These are phyloP conservation scores for Taxidea taxus DNA, from an alignment of 2,113 vertebrate species.

Conservation along the genomic window DNA sequence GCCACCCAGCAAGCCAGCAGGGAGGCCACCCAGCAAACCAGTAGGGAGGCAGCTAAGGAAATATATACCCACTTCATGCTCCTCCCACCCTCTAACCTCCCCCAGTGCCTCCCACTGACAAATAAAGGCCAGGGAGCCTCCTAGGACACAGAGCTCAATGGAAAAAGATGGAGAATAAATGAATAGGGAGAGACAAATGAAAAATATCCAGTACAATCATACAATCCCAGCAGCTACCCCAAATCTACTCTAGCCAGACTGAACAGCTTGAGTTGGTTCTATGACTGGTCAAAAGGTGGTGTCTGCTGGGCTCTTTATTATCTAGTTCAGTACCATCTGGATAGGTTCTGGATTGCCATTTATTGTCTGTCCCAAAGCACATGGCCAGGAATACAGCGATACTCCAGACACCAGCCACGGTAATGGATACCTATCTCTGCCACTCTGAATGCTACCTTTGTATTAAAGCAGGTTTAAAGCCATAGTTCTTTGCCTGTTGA, in stretches of 20 bases:
- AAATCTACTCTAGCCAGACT: not conserved
- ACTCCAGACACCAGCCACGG: not conserved
- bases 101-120: not conserved
- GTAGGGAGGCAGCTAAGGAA: not conserved
- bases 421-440: not conserved
- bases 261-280: constrained; percentile 42
- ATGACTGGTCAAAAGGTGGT: not conserved
- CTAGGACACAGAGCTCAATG: not conserved
- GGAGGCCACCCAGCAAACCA: not conserved
- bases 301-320: not conserved
- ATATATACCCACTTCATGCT: not conserved
- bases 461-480: constrained; percentile 18
- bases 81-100: not conserved
- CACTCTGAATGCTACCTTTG: not conserved
- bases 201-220: not conserved
- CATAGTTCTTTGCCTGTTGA: constrained; percentile 5
- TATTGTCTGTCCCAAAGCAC: not conserved
- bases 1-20: not conserved
- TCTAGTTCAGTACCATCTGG: not conserved
- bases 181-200: not conserved
- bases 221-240: not conserved
- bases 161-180: not conserved
- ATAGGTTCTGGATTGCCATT: constrained; percentile 1
- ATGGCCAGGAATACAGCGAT: constrained; percentile 27
- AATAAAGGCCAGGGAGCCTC: not conserved